These are phyloP conservation scores for Coremacera marginata DNA, from an alignment of 2,888 invertebrate genomes.

Conservation along the genomic window DNA sequence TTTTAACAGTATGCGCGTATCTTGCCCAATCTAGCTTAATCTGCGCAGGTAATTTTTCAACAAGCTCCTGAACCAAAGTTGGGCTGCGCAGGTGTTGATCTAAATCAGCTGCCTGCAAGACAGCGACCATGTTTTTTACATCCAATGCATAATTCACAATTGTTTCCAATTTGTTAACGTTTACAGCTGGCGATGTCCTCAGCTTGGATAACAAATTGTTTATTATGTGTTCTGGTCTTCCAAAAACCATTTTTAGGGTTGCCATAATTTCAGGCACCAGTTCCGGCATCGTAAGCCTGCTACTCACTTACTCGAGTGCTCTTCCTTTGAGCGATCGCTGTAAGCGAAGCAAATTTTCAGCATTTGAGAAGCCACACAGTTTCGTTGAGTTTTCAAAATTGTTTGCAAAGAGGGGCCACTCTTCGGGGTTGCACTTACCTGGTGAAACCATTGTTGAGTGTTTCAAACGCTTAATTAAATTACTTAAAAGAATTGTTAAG, in stretches of 20 bases:
- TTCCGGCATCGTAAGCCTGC: not conserved
- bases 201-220: conserved; percentile 39
- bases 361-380: conserved; percentile 11
- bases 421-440: not conserved
- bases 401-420: conserved; percentile 6
- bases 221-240: conserved; percentile 42
- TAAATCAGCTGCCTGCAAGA: conserved; percentile 41
- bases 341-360: no score
- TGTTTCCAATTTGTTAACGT: conserved; percentile 34
- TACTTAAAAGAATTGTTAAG: no score
- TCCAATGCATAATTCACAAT: conserved; percentile 42
- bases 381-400: no score
- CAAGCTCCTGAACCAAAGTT: conserved; percentile 38
- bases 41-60: conserved; percentile 30
- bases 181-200: conserved; percentile 32
- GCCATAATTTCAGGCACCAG: conserved; percentile 8
- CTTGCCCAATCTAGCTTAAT: conserved; percentile 27
- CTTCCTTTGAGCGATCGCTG: not conserved
- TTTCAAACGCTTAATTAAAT: no score
- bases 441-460: no score
- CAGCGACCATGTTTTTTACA: conserved; percentile 42
- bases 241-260: conserved; percentile 42
- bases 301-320: conserved; percentile 12
- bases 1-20: conserved; percentile 16
- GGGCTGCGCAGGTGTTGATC: conserved; percentile 42